A percentile compares a stretch with the other conserved stretches of the same genome.
Conservation (phyloP, 2,797 vertebrate genomes). For the Notamacropus eugenii region DNA sequence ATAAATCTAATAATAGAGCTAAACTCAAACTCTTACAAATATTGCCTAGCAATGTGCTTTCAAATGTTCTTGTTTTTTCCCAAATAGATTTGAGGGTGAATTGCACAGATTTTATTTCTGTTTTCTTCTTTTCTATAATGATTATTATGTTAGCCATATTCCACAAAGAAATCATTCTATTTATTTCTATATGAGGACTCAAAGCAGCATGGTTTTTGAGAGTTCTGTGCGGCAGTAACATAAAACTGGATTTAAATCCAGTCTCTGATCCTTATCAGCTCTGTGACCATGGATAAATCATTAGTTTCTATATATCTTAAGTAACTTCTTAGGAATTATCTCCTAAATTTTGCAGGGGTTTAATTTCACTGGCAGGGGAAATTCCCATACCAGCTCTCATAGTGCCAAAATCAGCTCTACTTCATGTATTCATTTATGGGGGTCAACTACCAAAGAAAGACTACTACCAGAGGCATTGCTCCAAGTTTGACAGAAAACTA, state of each 20-base stretch:
- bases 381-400: not conserved
- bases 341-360: not conserved
- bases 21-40: constrained; percentile 54
- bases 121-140: constrained; percentile 31
- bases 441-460: not conserved
- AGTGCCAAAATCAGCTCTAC: not conserved
- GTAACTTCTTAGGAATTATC: not conserved
- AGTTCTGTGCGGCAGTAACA: not conserved
- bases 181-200: not conserved
- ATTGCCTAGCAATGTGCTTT: constrained; percentile 30
- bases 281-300: not conserved
- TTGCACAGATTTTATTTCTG: not conserved
- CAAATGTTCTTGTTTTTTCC: constrained; percentile 38
- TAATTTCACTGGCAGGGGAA: not conserved
- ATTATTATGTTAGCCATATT: constrained; percentile 35
- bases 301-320: not conserved
- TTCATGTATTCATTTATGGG: not conserved
- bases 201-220: not conserved
- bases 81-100: constrained; percentile 39
- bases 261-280: not conserved
- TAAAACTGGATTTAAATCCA: not conserved
- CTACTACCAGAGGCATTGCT: not conserved
- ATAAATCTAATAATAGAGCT: constrained; percentile 40
- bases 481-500: constrained; percentile 6
- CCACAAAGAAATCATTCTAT: not conserved